Evolutionary conservation across 2,797 vertebrate genomes (phyloP), one percentile per base, ranked within the genome.

Genomic region (Hydrocynus forskahlii): DNA sequence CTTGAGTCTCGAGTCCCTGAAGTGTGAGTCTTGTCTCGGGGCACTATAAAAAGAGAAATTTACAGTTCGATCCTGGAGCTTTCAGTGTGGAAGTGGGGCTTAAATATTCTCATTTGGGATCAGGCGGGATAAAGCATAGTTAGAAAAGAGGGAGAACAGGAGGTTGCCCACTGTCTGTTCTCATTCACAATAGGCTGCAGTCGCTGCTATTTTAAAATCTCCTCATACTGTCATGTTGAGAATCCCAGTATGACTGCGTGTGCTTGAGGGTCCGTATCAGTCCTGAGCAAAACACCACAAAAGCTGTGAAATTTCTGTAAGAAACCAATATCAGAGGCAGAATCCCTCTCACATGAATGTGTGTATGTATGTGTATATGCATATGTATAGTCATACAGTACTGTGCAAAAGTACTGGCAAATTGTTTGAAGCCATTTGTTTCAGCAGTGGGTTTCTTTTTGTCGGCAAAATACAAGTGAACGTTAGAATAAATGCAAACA

Each of bases 121-220:
- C 67, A 60, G 29, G n/a, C 35, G 14, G 63, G 67, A 67, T 60
- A 76, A 64, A 55, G 35, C 19, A 21, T 16, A 63, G 66, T 25
- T 59, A 54, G 69, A 38, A 40, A 17, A 45, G 45, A 70, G 66
- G 59, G n/a, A 35, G 60, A 63, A 25, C 59, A 38, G 75, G 63
- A 68, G 60, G 23, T 59, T 25, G 45, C 55, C 59, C 83, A 75
- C 78, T 23, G 55, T 21, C 78, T 43, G 57, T 76, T 81, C 64
- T 76, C 54, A 70, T 71, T 72, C 74, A 38, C 74, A n/a, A n/a
- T 59, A 57, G 66, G 74, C 7, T 13, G n/a, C 63, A 60, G 67
- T 52, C 45, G 63, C 6, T 72, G 57, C 81, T 79, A 78, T 81
- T 79, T 75, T 75, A 75, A 74, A 79, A 74, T 74, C 76, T 78